Evolutionary conservation across 2,888 invertebrate species (phyloP), one percentile per base, ranked within the genome.

Genomic region (Torymus tubicola): DNA sequence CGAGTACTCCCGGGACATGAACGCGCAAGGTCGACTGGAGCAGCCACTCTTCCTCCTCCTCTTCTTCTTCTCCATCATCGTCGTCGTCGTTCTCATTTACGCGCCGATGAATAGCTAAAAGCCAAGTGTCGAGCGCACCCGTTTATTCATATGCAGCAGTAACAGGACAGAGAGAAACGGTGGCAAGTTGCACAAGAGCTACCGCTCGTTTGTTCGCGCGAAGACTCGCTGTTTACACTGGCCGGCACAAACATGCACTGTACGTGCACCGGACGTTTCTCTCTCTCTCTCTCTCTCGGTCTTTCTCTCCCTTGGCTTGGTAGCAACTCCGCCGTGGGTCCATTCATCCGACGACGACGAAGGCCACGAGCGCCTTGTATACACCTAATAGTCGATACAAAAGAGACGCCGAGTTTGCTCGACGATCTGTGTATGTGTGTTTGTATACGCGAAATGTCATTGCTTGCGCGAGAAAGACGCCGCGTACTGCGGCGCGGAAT

Each of bases 31-130:
- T 78, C 67, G 72, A 12, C 31, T 57, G 13, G 21, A 21, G 12
- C 50, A 12, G 21, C 64, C 21, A 12, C 12, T 21, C 53, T 67
- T 67, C 21, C 14, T 18, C 50, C 16, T 64, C 16, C 10, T 57
- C 57, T 42, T 71, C 60, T 60, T 21, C 64, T 55, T 78, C 52
- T 31, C 31, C 31, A 31, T 31, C 31, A 31, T 31, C 31, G 31
- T 31, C 31, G 31, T 31, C 31, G 31, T 31, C 31, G 31, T 31
- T 31, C 31, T 31, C 67, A 31, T 21, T 53, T 52, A 31, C 60
- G 58, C 74, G 57, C 65, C 67, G 60, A 75, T 75, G 75, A 75
- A 75, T 75, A 75, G 74, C 21, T 57, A 31, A 74, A 74, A 74
- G 61, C 55, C 61, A 24, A 31, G 63, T 31, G 64, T 63, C 61